Percentiles rank a stretch among this genome's conserved stretches.
Conservation (phyloP, 2,888 invertebrate species). For the Anarsia innoxiella region DNA sequence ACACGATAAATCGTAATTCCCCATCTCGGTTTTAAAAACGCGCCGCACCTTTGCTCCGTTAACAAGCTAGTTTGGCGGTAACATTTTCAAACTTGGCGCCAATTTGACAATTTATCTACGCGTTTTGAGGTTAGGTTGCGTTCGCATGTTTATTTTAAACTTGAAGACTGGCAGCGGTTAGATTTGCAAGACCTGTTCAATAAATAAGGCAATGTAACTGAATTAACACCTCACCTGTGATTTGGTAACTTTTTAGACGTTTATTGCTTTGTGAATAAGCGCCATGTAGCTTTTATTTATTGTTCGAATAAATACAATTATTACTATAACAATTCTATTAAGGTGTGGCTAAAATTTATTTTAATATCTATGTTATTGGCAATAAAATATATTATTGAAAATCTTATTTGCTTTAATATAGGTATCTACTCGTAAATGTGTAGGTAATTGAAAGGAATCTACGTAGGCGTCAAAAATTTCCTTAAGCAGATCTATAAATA, state of each 20-base stretch:
- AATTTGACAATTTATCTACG: constrained; percentile 34
- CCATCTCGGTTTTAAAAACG: constrained; percentile 49
- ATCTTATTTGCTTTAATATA: too few relatives aligned
- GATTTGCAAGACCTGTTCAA: constrained; percentile 35
- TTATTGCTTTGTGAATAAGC: constrained; percentile 36
- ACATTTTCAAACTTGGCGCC: constrained; percentile 40
- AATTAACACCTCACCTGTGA: constrained; percentile 47
- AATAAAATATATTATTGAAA: too few relatives aligned
- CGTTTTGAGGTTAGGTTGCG: constrained; percentile 24
- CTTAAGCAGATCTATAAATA: too few relatives aligned
- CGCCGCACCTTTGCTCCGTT: constrained; percentile 28
- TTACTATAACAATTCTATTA: too few relatives aligned
- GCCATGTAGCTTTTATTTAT: too few relatives aligned
- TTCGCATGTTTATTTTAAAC: constrained; percentile 6
- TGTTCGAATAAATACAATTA: too few relatives aligned
- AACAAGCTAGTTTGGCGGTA: constrained; percentile 33
- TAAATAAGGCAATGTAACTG: constrained; percentile 43
- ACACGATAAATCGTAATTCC: constrained; percentile 31
- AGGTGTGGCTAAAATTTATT: too few relatives aligned
- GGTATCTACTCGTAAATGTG: too few relatives aligned
- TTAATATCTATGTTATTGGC: too few relatives aligned
- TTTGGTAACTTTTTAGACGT: constrained; percentile 36
- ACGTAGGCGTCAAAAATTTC: too few relatives aligned
- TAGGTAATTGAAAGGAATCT: too few relatives aligned
- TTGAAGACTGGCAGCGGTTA: constrained; percentile 30